These are phyloP conservation scores for Urocyon cinereoargenteus DNA, from an alignment of 2,797 vertebrate genomes.

Conservation along the genomic window DNA sequence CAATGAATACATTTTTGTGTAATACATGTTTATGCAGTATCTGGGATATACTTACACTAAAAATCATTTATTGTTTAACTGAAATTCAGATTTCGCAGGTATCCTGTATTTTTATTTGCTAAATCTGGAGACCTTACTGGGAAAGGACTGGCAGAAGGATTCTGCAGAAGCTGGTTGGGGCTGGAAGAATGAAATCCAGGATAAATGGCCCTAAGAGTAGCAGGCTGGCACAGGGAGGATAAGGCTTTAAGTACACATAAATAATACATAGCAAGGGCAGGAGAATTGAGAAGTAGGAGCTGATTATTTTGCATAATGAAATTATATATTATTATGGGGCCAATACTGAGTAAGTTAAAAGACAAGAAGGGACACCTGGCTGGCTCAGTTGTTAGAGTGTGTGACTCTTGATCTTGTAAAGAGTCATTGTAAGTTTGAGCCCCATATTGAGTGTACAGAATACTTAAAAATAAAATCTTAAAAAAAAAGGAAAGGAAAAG, in stretches of 20 bases:
- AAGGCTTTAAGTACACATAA: background rate
- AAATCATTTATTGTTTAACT: background rate
- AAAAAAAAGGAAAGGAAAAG: background rate
- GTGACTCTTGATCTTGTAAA: background rate
- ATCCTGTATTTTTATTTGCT: background rate
- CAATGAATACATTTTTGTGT: background rate
- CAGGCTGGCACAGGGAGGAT: background rate
- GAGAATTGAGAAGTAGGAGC: background rate
- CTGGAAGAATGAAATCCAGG: background rate
- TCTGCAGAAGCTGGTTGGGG: background rate
- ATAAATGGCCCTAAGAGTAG: background rate
- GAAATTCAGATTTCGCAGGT: constrained; percentile 22
- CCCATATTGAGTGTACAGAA: background rate
- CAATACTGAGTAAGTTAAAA: background rate
- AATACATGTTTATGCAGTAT: background rate
- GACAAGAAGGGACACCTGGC: background rate
- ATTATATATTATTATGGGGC: background rate
- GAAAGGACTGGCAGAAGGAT: background rate
- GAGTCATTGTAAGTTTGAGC: background rate
- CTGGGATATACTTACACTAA: background rate
- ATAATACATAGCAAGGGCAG: background rate
- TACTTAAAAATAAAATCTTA: background rate
- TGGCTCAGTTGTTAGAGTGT: background rate
- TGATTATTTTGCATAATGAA: background rate
- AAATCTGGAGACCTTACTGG: background rate